Evolutionary conservation across 2,888 invertebrate species (phyloP), one percentile per base, ranked within the genome.

Genomic region (Lathronympha strigana): DNA sequence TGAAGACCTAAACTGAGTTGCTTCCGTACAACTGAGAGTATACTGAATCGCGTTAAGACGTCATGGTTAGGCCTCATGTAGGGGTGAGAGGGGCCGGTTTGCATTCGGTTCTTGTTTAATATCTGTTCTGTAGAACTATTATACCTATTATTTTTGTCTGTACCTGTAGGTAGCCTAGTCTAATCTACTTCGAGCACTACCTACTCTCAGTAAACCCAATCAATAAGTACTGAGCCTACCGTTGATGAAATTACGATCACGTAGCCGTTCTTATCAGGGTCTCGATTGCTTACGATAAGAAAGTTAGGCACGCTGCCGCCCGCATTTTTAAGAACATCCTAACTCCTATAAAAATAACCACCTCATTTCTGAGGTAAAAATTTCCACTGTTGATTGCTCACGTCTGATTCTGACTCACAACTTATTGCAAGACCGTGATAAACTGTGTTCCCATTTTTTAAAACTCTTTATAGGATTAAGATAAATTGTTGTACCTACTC

Each of bases 171-270:
- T n/a, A n/a, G n/a, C n/a, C n/a, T n/a, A n/a, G n/a, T n/a, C n/a
- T n/a, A 40, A 43, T 43, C 40, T 11, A 21, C 6, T 55, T 28
- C 25, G 13, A 11, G 6, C 43, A 38, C 31, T 43, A n/a, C n/a
- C n/a, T n/a, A n/a, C n/a, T n/a, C n/a, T n/a, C n/a, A 31, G 43
- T 43, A 31, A 43, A 28, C n/a, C 31, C 15, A 45, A 31, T 19
- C 43, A n/a, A 21, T 19, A 55, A 40, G 55, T 15, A n/a, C 40
- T 11, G 40, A 11, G 43, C 57, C 17, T 31, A 31, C 21, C 17
- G 57, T 17, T 40, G 5, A 25, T 60, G 50, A 60, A 51, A 54
- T 61, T 53, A 54, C 51, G 49, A 66, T 66, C 60, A 66, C 66
- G 53, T 54, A 60, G 45, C 17, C 51, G 43, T 21, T 38, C 49